Base-by-base conservation (phyloP, 2,797 vertebrate genomes). In the Pantherophis alleghaniensis region DNA sequence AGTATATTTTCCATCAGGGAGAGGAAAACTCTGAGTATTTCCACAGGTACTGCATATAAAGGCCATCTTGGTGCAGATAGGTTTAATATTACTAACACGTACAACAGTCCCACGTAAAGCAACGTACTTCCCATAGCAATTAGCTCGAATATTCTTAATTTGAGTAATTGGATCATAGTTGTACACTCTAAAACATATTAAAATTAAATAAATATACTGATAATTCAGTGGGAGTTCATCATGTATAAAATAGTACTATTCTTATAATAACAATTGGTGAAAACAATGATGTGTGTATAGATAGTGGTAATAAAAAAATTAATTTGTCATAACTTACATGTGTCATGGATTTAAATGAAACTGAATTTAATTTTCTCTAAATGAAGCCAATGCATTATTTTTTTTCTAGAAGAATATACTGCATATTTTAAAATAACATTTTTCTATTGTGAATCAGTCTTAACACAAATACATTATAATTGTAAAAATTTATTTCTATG, bases 61-160 rank as follows among this genome's bases (percentile, higher is more conserved):
- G 28, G 99, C 99, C 97, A 99, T 97, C 95, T 98, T 98, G 63
- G 97, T 98, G 93, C 99, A 99, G n/a, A 98, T 97, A 16, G 99
- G 99, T 86, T 98, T 98, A 91, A 99, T 99, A 69, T 98, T 99
- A 97, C 99, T 98, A 90, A 99, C 99, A 61, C 99, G 98, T 87
- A 99, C 99, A 86, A 99, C 98, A 0, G 99, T 99, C 5, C 99
- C 99, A 53, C 98, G 98, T 92, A 99, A 95, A 69, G 98, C 98
- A 63, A 99, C 96, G 51, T 98, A 98, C 86, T 98, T 99, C 0
- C 99, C 99, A 0, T 99, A 99, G 96, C 98, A 98, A 95, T 99
- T 99, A 90, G 99, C 99, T 9, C 99, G 97, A 69, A 99, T 92
- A 0, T 97, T 98, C 94, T 98, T 98, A 96, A 99, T 96, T 0